Conservation (phyloP, 2,888 invertebrate genomes). For the Nomada ferruginata region DNA sequence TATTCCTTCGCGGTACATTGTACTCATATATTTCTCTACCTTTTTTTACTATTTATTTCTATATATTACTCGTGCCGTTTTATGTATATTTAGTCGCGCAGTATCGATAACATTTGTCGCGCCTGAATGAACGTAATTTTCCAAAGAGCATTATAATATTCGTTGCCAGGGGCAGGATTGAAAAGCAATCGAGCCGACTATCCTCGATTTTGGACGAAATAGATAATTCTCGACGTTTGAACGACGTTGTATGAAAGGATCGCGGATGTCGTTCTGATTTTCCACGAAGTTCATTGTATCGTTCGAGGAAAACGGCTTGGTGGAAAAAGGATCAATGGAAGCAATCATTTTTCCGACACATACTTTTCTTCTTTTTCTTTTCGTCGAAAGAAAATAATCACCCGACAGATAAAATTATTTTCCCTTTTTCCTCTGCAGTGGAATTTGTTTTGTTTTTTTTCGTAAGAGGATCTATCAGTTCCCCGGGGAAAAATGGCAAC, state of each 20-base stretch:
- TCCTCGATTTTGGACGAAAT: background rate
- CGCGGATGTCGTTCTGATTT: background rate
- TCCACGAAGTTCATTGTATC: background rate
- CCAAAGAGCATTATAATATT: background rate
- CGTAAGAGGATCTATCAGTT: background rate
- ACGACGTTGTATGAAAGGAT: background rate
- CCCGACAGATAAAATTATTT: background rate
- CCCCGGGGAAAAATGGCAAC: no score
- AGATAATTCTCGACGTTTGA: background rate
- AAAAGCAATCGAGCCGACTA: background rate
- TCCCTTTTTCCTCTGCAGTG: background rate
- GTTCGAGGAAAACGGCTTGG: background rate
- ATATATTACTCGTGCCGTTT: no score
- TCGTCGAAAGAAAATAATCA: background rate
- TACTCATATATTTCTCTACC: no score
- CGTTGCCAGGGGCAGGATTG: background rate
- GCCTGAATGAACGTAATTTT: background rate
- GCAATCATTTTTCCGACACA: constrained; percentile 21
- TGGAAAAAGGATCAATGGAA: background rate
- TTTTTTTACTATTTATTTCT: no score
- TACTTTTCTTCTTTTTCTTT: background rate
- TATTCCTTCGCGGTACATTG: no score
- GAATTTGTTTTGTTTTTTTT: background rate
- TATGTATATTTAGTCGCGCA: no score
- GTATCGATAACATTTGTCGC: background rate